phyloP scores from a whole-genome alignment of 2,888 invertebrate species.

The Synergus gifuensis region DNA sequence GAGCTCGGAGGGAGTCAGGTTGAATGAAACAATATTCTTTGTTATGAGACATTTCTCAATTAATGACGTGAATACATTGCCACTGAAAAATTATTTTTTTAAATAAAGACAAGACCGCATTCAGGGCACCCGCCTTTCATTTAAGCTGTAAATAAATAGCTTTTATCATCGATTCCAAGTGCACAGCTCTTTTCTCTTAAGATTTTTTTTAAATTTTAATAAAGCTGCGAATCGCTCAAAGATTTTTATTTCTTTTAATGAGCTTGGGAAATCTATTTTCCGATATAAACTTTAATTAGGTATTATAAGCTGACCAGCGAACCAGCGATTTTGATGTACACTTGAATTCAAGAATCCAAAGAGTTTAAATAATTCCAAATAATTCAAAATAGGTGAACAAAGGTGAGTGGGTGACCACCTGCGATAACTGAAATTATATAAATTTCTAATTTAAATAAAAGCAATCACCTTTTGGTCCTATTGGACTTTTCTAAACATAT shows the following conservation, averaged over 20 bases:
- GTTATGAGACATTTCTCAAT: conserved; percentile 31
- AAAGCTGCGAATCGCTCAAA: not conserved
- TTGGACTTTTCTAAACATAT: too few relatives aligned
- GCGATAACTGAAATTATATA: too few relatives aligned
- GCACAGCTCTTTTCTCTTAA: not conserved
- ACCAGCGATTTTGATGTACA: too few relatives aligned
- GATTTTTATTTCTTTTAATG: not conserved
- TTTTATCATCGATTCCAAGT: conserved; percentile 6
- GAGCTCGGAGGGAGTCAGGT: not conserved
- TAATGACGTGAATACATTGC: conserved; percentile 26
- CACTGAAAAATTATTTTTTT: conserved; percentile 34
- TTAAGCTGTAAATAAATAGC: conserved; percentile 24
- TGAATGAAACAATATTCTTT: conserved; percentile 29
- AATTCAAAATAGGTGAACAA: too few relatives aligned
- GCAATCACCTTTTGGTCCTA: too few relatives aligned
- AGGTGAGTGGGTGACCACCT: too few relatives aligned
- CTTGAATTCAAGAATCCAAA: too few relatives aligned
- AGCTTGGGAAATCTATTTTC: not conserved
- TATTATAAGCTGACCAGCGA: not conserved
- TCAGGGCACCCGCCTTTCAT: not conserved
- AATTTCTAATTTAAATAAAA: too few relatives aligned
- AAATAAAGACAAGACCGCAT: conserved; percentile 15
- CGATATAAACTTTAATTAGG: not conserved
- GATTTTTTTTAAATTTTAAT: not conserved
- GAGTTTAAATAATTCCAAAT: too few relatives aligned